These are phyloP conservation scores for Osmerus eperlanus DNA, from an alignment of 2,113 vertebrate species.

Conservation along the genomic window DNA sequence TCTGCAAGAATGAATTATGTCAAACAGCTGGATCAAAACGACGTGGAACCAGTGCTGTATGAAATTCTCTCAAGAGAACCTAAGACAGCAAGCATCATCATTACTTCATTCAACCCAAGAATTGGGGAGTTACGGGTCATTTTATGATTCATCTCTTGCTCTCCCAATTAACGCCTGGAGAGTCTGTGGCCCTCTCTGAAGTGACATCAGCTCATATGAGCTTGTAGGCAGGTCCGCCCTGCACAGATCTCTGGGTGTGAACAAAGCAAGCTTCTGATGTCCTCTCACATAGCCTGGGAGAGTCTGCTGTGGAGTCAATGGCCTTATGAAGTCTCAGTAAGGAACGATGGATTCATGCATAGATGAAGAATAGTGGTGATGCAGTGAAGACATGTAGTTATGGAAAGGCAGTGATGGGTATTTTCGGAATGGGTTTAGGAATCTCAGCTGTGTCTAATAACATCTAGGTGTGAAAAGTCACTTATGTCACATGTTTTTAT, in stretches of 20 bases:
- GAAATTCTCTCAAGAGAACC: slow-evolving; percentile 41
- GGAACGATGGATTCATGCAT: too few species aligned
- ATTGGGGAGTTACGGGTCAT: slow-evolving; percentile 50
- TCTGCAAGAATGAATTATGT: too few species aligned
- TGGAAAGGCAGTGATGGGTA: slow-evolving; percentile 32
- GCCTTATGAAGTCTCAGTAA: slow-evolving; percentile 34
- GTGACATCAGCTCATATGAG: slow-evolving; percentile 20
- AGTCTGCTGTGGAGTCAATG: slow-evolving; percentile 2
- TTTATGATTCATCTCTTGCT: slow-evolving; percentile 58
- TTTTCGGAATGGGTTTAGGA: slow-evolving; percentile 30
- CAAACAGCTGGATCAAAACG: too few species aligned
- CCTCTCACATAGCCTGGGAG: slow-evolving; percentile 54
- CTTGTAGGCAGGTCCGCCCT: neutral
- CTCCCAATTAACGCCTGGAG: slow-evolving; percentile 65
- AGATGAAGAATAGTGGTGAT: too few species aligned
- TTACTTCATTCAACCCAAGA: slow-evolving; percentile 45
- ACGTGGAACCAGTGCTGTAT: too few species aligned
- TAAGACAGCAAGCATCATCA: slow-evolving; percentile 49
- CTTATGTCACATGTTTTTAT: neutral
- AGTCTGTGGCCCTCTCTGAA: slow-evolving; percentile 43
- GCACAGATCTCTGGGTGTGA: slow-evolving; percentile 35
- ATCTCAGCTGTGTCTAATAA: neutral
- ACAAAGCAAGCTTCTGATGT: slow-evolving; percentile 55
- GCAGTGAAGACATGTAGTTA: neutral
- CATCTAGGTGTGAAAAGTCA: neutral